These are phyloP conservation scores for Neogobius melanostomus DNA, from an alignment of 2,113 vertebrate species.

Conservation along the genomic window DNA sequence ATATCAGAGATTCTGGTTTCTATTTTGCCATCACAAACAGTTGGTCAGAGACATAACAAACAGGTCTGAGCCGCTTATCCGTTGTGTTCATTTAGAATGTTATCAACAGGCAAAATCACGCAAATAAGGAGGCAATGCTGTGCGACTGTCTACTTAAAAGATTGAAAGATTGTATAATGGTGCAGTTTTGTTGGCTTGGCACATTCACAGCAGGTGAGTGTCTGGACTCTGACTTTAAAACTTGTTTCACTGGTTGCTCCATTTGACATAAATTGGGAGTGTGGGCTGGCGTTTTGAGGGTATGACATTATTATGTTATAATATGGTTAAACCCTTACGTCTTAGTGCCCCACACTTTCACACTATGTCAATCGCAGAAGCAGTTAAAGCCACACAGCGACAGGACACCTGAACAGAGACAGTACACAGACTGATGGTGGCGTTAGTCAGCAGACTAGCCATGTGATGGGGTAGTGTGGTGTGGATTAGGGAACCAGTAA, in stretches of 20 bases:
- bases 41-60: conserved; percentile 59
- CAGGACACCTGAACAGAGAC: conserved; percentile 39
- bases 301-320: background rate
- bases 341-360: no score
- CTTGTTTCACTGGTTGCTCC: no score
- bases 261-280: no score
- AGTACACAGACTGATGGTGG: conserved; percentile 45
- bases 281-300: no score
- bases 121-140: no score
- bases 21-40: conserved; percentile 52
- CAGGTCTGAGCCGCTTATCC: conserved; percentile 9
- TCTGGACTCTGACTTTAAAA: no score
- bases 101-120: background rate
- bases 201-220: no score
- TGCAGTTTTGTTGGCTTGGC: no score
- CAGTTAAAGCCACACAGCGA: conserved; percentile 20
- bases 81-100: conserved; percentile 15
- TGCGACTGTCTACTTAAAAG: no score
- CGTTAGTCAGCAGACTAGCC: conserved; percentile 72
- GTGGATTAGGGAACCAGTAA: conserved; percentile 72
- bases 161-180: no score
- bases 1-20: conserved; percentile 39
- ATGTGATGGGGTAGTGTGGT: conserved; percentile 69
- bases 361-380: background rate
- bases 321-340: background rate